Conservation (phyloP, 1,140 invertebrate genomes). For the Drosophila asahinai region DNA sequence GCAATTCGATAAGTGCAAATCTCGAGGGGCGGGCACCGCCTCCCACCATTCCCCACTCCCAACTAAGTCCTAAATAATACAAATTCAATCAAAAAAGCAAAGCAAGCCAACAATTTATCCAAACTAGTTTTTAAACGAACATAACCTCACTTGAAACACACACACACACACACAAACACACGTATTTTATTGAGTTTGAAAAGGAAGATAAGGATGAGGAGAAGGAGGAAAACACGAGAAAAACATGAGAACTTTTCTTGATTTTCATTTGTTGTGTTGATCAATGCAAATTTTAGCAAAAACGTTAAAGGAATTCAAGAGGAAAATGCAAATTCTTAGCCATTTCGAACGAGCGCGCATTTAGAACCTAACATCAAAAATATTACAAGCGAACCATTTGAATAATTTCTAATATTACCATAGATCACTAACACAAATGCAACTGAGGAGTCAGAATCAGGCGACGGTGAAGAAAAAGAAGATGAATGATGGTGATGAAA, state of each 20-base stretch:
- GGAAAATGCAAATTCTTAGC: constrained; percentile 69
- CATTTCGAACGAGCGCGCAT: constrained; percentile 79
- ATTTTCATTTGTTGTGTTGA: constrained; percentile 62
- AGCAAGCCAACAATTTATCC: constrained; percentile 64
- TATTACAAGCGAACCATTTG: constrained; percentile 43
- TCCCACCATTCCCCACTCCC: background rate
- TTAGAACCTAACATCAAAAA: constrained; percentile 58
- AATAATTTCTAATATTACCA: constrained; percentile 35
- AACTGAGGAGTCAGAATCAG: constrained; percentile 33
- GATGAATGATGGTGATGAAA: background rate
- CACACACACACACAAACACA: constrained; percentile 39
- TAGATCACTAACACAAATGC: constrained; percentile 39
- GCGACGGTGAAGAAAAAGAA: background rate
- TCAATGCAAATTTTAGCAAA: constrained; percentile 56
- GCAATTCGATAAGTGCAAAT: constrained; percentile 42
- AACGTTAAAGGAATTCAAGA: constrained; percentile 22
- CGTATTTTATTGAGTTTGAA: constrained; percentile 44
- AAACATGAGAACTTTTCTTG: constrained; percentile 44
- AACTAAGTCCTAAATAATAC: constrained; percentile 37
- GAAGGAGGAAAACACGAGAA: constrained; percentile 6
- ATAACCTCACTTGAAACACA: constrained; percentile 21
- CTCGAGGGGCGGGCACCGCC: constrained; percentile 9
- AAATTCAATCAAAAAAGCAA: constrained; percentile 50
- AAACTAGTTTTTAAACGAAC: constrained; percentile 51
- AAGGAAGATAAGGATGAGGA: background rate